These are phyloP conservation scores for Zaprionus vittiger DNA, from an alignment of 1,140 invertebrate species.

Conservation along the genomic window DNA sequence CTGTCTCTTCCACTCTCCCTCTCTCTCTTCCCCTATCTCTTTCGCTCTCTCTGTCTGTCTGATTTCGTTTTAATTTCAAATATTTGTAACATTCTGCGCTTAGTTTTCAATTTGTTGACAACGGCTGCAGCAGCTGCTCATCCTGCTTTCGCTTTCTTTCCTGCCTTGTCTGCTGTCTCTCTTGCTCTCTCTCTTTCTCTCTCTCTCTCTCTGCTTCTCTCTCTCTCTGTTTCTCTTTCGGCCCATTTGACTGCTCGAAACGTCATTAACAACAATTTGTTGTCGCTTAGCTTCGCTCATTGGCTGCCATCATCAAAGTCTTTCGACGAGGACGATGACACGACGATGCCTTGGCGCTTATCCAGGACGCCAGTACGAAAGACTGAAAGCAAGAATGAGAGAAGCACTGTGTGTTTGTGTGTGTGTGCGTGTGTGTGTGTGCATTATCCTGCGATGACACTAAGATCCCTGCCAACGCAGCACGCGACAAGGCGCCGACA, in stretches of 20 bases:
- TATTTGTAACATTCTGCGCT: conserved; percentile 28
- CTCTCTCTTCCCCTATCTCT: not conserved
- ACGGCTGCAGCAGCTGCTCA: conserved; percentile 4
- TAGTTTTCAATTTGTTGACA: conserved; percentile 32
- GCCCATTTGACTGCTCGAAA: conserved; percentile 37
- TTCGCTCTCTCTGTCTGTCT: not conserved
- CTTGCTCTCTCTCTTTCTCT: not conserved
- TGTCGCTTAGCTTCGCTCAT: conserved; percentile 35
- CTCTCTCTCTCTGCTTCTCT: not conserved
- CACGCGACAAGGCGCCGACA: conserved; percentile 16
- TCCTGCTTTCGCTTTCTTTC: not conserved
- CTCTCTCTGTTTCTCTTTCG: not conserved
- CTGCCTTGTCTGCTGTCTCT: not conserved
- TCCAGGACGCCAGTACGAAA: not conserved
- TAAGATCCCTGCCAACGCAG: conserved; percentile 19
- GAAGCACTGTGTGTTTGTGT: not conserved
- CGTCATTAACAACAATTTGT: conserved; percentile 42
- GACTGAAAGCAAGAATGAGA: not conserved
- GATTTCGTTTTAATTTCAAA: conserved; percentile 23
- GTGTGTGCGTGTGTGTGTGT: conserved; percentile 1
- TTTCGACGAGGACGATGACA: conserved; percentile 12
- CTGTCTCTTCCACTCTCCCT: not conserved
- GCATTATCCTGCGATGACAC: conserved; percentile 22
- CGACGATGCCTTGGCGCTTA: conserved; percentile 21
- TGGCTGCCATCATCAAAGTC: conserved; percentile 34